Conservation (phyloP, 2,888 invertebrate species). For the Drosophila peninsularis region DNA sequence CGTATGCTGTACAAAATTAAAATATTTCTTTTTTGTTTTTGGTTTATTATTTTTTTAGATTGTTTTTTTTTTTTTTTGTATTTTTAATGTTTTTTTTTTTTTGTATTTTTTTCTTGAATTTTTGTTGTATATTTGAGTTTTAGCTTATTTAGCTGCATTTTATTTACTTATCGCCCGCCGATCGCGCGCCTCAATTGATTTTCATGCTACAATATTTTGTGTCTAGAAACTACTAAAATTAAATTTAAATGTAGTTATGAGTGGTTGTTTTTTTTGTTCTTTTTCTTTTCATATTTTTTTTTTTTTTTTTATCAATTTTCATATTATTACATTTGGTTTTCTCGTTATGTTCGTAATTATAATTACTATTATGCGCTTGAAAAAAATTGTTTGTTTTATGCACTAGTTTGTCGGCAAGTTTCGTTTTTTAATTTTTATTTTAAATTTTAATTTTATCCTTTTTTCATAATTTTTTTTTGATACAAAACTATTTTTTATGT, state of each 20-base stretch:
- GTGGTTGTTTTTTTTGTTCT: constrained; percentile 33
- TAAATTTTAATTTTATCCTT: constrained; percentile 2
- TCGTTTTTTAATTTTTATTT: constrained; percentile 10
- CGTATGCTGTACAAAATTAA: constrained; percentile 61
- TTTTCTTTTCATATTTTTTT: constrained; percentile 14
- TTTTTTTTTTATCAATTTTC: constrained; percentile 1
- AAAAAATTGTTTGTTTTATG: constrained; percentile 64
- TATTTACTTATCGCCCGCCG: constrained; percentile 71
- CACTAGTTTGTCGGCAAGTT: constrained; percentile 72
- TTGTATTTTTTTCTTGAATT: constrained; percentile 2
- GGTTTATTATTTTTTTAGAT: constrained; percentile 20
- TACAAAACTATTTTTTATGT: constrained; percentile 70
- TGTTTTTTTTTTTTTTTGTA: constrained; percentile 1
- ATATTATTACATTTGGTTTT: constrained; percentile 33
- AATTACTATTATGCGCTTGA: constrained; percentile 71
- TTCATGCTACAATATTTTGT: constrained; percentile 80
- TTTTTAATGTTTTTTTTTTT: constrained; percentile 9
- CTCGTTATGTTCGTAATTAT: constrained; percentile 38
- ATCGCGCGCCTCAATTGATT: constrained; percentile 69
- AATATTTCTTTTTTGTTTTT: constrained; percentile 32
- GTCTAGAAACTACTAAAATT: constrained; percentile 80
- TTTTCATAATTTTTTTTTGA: constrained; percentile 36
- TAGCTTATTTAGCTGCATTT: constrained; percentile 73
- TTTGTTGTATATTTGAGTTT: constrained; percentile 55
- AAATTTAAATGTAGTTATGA: constrained; percentile 80